Conservation (phyloP, 2,888 invertebrate genomes). For the Marronus borbonicus region DNA sequence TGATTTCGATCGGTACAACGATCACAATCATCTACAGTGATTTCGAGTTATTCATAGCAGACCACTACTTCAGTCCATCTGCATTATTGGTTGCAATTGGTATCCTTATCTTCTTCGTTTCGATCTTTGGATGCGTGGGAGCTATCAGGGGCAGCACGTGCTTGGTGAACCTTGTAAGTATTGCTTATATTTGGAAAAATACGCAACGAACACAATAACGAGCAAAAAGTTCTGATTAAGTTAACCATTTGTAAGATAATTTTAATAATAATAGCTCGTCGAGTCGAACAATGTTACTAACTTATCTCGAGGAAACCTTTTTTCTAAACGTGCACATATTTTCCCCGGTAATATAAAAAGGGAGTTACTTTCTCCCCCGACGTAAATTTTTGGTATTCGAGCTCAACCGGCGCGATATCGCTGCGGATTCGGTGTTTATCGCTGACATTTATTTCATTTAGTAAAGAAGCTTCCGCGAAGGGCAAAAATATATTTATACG, state of each 20-base stretch:
- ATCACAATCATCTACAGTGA: conserved; percentile 74
- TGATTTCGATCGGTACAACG: conserved; percentile 79
- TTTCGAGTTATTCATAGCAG: conserved; percentile 75
- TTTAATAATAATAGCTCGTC: too few relatives aligned
- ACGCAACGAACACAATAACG: too few relatives aligned
- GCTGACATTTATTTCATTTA: conserved; percentile 44
- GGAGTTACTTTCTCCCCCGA: background rate
- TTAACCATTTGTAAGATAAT: too few relatives aligned
- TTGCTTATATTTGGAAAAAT: background rate
- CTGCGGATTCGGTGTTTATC: conserved; percentile 34
- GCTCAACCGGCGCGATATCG: conserved; percentile 19
- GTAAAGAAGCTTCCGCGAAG: conserved; percentile 13
- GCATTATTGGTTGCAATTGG: conserved; percentile 84
- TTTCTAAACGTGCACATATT: background rate
- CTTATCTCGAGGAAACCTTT: too few relatives aligned
- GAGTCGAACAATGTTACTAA: too few relatives aligned
- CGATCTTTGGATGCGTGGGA: conserved; percentile 88
- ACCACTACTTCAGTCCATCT: conserved; percentile 81
- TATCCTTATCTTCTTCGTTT: conserved; percentile 80
- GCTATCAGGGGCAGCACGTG: conserved; percentile 86
- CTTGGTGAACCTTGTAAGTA: conserved; percentile 75
- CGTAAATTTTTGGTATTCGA: conserved; percentile 37
- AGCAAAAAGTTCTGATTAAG: too few relatives aligned
- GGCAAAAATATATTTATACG: conserved; percentile 42
- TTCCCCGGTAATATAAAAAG: background rate